These are phyloP conservation scores for Piliocolobus tephrosceles DNA, from an alignment of 2,113 vertebrate species.

Conservation along the genomic window DNA sequence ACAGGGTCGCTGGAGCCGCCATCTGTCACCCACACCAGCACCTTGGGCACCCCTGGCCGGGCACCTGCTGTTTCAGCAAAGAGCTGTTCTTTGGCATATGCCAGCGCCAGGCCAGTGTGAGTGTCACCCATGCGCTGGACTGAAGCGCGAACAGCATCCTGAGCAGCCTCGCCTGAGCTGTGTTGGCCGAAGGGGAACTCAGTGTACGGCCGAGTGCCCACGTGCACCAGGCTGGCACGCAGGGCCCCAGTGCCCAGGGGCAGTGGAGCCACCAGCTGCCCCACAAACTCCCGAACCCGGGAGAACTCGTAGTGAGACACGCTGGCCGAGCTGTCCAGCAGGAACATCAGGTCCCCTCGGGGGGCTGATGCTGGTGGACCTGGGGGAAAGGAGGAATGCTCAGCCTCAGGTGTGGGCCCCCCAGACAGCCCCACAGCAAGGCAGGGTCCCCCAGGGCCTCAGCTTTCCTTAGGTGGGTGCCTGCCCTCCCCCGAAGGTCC, in stretches of 20 bases:
- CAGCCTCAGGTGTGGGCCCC: background rate
- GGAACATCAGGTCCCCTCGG: slow-evolving; percentile 92
- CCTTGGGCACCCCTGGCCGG: slow-evolving; percentile 89
- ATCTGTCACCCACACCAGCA: slow-evolving; percentile 96
- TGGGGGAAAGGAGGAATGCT: slow-evolving; percentile 50
- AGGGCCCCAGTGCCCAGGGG: slow-evolving; percentile 89
- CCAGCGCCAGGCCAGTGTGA: slow-evolving; percentile 91
- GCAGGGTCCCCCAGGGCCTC: background rate
- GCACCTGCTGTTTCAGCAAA: slow-evolving; percentile 81
- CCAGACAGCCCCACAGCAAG: background rate
- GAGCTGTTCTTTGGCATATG: slow-evolving; percentile 85
- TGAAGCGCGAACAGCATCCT: slow-evolving; percentile 83
- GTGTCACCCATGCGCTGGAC: slow-evolving; percentile 93
- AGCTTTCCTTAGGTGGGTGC: background rate
- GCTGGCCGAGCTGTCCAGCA: slow-evolving; percentile 96
- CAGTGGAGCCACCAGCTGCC: slow-evolving; percentile 90
- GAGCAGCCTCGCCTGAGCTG: slow-evolving; percentile 74
- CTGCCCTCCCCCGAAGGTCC: background rate
- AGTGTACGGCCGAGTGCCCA: slow-evolving; percentile 89
- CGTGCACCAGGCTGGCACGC: slow-evolving; percentile 92
- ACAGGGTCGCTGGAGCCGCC: slow-evolving; percentile 93
- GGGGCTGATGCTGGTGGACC: slow-evolving; percentile 72
- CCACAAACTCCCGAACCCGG: slow-evolving; percentile 91
- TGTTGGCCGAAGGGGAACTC: slow-evolving; percentile 91
- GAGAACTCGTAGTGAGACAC: slow-evolving; percentile 94